Conservation (phyloP, 1,140 invertebrate genomes). For the Drosophila sp. region DNA sequence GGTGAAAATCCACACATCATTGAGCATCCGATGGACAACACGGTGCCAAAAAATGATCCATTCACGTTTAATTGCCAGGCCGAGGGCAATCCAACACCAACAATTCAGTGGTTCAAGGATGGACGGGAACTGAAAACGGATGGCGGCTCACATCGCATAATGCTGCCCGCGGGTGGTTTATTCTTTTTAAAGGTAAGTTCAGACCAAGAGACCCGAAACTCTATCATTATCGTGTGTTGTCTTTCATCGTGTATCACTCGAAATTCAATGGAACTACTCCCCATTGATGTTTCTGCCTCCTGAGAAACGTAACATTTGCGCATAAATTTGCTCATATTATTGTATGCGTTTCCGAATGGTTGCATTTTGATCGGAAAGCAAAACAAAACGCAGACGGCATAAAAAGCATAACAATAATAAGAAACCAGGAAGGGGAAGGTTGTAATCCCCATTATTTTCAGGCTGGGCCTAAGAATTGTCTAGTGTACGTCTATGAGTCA, state of each 20-base stretch:
- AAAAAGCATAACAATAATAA: slow-evolving; percentile 35
- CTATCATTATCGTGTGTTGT: slow-evolving; percentile 63
- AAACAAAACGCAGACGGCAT: slow-evolving; percentile 55
- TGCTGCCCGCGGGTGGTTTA: slow-evolving; percentile 88
- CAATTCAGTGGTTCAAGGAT: slow-evolving; percentile 89
- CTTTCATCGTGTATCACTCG: slow-evolving; percentile 10
- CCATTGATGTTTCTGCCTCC: slow-evolving; percentile 12
- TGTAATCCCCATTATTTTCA: slow-evolving; percentile 7
- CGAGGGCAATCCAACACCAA: slow-evolving; percentile 88
- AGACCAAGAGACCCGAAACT: slow-evolving; percentile 58
- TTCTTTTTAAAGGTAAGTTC: slow-evolving; percentile 90
- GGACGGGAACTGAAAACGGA: slow-evolving; percentile 86
- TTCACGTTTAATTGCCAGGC: slow-evolving; percentile 89
- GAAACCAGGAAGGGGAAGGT: neutral
- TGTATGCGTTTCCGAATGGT: slow-evolving; percentile 76
- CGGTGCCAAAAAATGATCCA: slow-evolving; percentile 89
- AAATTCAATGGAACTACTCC: slow-evolving; percentile 25
- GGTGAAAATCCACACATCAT: slow-evolving; percentile 90
- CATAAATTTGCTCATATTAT: slow-evolving; percentile 75
- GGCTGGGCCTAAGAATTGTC: slow-evolving; percentile 39
- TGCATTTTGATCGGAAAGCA: slow-evolving; percentile 75
- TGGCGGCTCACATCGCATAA: slow-evolving; percentile 86
- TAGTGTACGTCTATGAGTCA: slow-evolving; percentile 17
- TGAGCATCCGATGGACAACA: slow-evolving; percentile 90
- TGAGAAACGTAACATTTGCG: slow-evolving; percentile 78